A percentile compares a stretch with the other conserved stretches of the same genome.
phyloP scores from a whole-genome alignment of 2,888 invertebrate species.

The Tenthredo amoena region DNA sequence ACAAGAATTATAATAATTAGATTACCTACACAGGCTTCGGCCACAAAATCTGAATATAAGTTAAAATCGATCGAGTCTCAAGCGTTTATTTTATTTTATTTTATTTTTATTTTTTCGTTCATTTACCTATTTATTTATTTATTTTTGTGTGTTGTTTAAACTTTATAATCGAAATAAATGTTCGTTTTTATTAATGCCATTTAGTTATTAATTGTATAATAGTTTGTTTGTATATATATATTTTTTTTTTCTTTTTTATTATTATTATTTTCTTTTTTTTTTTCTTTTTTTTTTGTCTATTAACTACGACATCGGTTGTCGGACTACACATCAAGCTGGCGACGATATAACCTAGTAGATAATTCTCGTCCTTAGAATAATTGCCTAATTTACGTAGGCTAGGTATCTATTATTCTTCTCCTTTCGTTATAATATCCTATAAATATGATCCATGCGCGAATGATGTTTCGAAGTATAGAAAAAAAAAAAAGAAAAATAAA shows the following conservation, averaged over 20 bases:
- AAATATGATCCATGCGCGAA: not conserved
- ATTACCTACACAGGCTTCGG: slow-evolving; percentile 2
- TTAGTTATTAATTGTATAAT: slow-evolving; percentile 19
- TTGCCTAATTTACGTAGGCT: slow-evolving; percentile 10
- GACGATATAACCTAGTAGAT: not conserved
- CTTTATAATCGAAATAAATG: not conserved
- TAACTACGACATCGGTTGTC: slow-evolving; percentile 30
- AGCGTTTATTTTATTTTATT: not conserved
- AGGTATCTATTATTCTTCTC: not conserved
- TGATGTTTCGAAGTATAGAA: not conserved
- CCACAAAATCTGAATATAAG: not conserved
- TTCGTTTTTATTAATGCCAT: slow-evolving; percentile 17
- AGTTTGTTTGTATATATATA: not conserved
- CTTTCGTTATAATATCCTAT: not conserved
- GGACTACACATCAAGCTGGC: slow-evolving; percentile 30
- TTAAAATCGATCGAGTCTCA: slow-evolving; percentile 36
- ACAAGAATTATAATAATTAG: slow-evolving; percentile 40
- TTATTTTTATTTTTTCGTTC: not conserved
- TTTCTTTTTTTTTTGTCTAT: not conserved
- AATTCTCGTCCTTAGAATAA: slow-evolving; percentile 13
- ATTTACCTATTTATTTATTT: not conserved
- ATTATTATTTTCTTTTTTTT: not conserved
- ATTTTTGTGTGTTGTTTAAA: not conserved
- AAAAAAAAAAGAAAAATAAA: not conserved
- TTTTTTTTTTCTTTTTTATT: slow-evolving; percentile 1